Evolutionary conservation across 2,113 vertebrate genomes (phyloP).

Genomic region (Spheniscus mendiculus): DNA sequence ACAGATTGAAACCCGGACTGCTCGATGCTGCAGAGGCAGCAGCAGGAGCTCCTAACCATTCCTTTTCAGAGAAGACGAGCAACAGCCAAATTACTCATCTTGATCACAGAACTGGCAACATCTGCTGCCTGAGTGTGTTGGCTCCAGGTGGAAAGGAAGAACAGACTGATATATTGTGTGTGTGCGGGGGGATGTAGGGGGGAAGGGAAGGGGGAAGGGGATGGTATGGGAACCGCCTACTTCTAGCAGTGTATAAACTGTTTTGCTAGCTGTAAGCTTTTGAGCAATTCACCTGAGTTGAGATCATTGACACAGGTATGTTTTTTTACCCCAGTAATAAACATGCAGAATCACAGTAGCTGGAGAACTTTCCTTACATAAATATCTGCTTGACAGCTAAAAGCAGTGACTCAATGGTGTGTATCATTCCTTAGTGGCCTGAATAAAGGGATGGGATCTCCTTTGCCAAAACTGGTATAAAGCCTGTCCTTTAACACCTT

Average conservation of each 20-base stretch:
- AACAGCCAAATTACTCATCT: not conserved
- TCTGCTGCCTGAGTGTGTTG: not conserved
- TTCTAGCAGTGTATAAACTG: not conserved
- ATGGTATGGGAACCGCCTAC: accelerated
- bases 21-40: not conserved
- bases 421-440: not conserved
- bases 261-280: not conserved
- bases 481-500: accelerated
- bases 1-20: not conserved
- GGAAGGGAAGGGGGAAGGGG: not conserved
- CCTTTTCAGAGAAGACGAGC: not conserved
- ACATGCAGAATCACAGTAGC: not conserved
- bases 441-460: not conserved
- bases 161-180: not conserved
- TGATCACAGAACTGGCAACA: not conserved
- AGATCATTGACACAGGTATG: not conserved
- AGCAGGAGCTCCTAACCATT: not conserved
- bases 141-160: not conserved
- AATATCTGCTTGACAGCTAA: not conserved
- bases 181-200: too few relatives aligned
- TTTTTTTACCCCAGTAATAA: not conserved
- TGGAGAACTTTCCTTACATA: not conserved
- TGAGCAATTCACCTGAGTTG: not conserved
- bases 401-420: not conserved
- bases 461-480: not conserved